Conservation (phyloP, 2,888 invertebrate species). For the Campaea margaritaria region DNA sequence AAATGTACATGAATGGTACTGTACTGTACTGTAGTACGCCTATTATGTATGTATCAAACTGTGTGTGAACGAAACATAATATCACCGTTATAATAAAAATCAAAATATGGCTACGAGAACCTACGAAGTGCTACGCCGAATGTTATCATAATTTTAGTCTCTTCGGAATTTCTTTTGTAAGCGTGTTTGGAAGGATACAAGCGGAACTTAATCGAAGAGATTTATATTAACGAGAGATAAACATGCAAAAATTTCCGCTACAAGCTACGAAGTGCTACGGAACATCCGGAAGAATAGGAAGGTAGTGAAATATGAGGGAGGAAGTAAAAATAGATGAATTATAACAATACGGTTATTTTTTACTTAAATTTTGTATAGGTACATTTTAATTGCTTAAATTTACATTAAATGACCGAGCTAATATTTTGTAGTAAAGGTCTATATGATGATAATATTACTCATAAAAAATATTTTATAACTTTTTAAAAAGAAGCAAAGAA, state of each 20-base stretch:
- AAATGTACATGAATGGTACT: no score
- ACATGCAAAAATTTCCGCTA: neutral
- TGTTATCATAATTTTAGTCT: neutral
- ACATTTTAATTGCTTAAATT: no score
- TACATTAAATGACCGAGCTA: no score
- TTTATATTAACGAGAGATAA: slow-evolving; percentile 1
- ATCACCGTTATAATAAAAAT: neutral
- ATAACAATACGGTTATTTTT: no score
- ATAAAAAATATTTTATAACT: no score
- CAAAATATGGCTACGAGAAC: neutral
- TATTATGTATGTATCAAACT: neutral
- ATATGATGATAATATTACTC: no score
- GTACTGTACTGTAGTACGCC: neutral
- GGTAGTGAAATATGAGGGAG: neutral
- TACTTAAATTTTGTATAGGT: no score
- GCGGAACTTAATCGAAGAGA: neutral
- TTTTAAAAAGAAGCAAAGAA: neutral
- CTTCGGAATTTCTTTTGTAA: neutral
- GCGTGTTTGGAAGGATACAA: neutral
- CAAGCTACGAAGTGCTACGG: neutral
- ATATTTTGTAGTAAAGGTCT: no score
- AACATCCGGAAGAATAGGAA: neutral
- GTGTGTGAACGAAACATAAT: neutral
- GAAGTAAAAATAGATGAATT: no score
- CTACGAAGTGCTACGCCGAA: slow-evolving; percentile 14